These are phyloP conservation scores for Ophthalmolycus amberensis DNA, from an alignment of 2,113 vertebrate species.

Conservation along the genomic window DNA sequence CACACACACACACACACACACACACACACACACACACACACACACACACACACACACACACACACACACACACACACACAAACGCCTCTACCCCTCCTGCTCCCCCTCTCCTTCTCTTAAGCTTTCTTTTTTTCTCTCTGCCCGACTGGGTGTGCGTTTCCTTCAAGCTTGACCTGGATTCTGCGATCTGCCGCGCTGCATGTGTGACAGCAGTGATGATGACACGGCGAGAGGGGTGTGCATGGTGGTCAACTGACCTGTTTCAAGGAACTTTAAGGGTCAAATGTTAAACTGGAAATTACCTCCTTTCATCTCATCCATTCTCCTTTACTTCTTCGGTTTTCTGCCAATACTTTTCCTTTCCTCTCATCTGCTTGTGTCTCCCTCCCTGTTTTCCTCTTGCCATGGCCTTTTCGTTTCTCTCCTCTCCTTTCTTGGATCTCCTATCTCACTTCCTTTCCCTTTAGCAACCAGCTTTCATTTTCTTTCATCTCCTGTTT, in stretches of 20 bases:
- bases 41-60: constrained; percentile 1
- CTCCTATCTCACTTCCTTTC: neutral
- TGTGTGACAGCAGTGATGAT: constrained; percentile 54
- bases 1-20: constrained; percentile 43
- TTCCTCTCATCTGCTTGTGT: neutral
- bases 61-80: constrained; percentile 53
- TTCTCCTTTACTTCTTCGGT: neutral
- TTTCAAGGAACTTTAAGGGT: constrained; percentile 48
- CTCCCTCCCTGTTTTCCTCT: neutral
- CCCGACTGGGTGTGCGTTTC: constrained; percentile 63
- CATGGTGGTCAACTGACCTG: constrained; percentile 64
- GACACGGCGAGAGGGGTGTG: constrained; percentile 25
- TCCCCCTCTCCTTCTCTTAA: constrained; percentile 57
- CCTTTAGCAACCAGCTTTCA: too few relatives aligned
- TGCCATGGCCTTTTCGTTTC: neutral
- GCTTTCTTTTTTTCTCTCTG: constrained; percentile 49
- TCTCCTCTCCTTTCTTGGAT: neutral
- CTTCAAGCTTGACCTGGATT: constrained; percentile 81
- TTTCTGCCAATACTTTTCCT: neutral
- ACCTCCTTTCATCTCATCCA: constrained; percentile 10
- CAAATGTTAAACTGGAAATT: constrained; percentile 15
- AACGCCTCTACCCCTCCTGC: constrained; percentile 53
- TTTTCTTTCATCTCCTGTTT: neutral
- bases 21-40: constrained; percentile 49
- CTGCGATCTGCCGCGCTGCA: constrained; percentile 36